Conservation (phyloP, 2,113 vertebrate species). For the Saimiri boliviensis region DNA sequence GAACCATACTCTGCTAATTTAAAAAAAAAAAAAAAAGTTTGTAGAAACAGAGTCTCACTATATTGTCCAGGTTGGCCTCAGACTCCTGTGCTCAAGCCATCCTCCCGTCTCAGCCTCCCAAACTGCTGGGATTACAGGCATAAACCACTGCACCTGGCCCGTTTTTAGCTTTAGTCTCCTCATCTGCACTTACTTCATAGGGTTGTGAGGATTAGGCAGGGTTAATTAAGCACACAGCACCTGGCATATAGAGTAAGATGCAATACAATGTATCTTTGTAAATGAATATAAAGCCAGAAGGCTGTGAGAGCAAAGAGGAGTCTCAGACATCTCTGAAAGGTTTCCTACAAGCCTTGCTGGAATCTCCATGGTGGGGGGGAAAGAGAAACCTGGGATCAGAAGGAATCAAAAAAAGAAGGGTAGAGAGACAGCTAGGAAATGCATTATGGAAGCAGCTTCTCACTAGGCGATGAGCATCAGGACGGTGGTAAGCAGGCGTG, state of each 20-base stretch:
- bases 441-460: background rate
- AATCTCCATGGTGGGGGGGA: background rate
- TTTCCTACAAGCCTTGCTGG: background rate
- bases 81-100: too few relatives aligned
- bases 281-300: background rate
- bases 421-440: background rate
- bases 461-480: background rate
- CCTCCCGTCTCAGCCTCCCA: too few relatives aligned
- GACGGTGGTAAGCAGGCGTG: background rate
- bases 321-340: background rate
- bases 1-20: too few relatives aligned
- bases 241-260: background rate
- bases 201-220: background rate
- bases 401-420: background rate
- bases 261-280: background rate
- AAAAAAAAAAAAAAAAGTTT: too few relatives aligned
- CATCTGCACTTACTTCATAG: background rate
- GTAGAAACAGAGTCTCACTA: too few relatives aligned
- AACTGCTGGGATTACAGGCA: too few relatives aligned
- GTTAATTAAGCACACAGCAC: background rate
- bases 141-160: too few relatives aligned
- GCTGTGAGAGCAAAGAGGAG: background rate
- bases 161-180: conserved; percentile 17
- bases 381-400: background rate
- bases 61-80: too few relatives aligned